Conservation (phyloP, 2,888 invertebrate species). For the Polymixis lichenea region DNA sequence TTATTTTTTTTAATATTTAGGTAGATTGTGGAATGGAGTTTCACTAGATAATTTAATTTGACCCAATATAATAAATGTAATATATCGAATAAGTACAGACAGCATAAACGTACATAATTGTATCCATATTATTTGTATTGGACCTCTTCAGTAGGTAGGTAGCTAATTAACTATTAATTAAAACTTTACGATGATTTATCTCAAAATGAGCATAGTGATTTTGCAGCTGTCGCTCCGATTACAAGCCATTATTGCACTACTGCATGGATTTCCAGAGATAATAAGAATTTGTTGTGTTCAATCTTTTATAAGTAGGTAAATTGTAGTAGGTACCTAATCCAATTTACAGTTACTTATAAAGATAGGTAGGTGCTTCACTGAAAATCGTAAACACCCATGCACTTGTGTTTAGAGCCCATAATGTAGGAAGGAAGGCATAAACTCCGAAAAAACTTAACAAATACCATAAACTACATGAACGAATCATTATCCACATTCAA, state of each 20-base stretch:
- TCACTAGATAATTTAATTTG: not conserved
- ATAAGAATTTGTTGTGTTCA: not conserved
- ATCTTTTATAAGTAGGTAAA: not conserved
- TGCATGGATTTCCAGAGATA: not conserved
- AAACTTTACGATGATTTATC: not conserved
- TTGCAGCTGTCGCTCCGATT: conserved; percentile 1
- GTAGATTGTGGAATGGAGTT: not conserved
- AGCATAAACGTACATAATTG: not conserved
- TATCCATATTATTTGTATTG: not conserved
- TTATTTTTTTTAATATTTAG: not conserved
- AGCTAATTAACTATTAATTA: not conserved
- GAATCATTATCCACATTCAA: not conserved
- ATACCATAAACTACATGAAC: not conserved
- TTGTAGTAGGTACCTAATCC: not conserved
- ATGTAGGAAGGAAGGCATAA: conserved; percentile 12
- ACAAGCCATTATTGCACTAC: conserved; percentile 15
- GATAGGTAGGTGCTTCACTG: not conserved
- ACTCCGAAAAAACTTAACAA: conserved; percentile 26
- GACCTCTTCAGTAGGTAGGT: not conserved
- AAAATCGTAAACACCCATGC: not conserved
- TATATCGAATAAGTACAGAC: not conserved
- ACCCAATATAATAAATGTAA: not conserved
- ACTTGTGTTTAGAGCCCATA: not conserved
- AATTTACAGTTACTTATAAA: not conserved
- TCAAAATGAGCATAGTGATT: not conserved